These are phyloP conservation scores for Xiphophorus maculatus DNA, from an alignment of 2,113 vertebrate genomes.

Conservation along the genomic window DNA sequence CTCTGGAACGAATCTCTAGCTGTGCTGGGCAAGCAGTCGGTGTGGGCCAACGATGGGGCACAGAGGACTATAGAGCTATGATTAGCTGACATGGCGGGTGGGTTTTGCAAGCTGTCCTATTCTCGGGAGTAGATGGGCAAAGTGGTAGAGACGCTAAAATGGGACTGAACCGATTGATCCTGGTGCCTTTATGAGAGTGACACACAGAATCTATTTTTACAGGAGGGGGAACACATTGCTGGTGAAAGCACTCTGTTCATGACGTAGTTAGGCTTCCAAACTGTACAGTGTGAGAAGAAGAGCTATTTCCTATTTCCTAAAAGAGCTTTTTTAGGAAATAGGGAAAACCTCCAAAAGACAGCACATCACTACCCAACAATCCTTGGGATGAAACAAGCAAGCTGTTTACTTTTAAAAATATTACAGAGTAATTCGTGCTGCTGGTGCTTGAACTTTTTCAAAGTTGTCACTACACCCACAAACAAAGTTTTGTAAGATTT, in stretches of 20 bases:
- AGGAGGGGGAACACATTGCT: constrained; percentile 73
- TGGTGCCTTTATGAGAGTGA: constrained; percentile 73
- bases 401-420: neutral
- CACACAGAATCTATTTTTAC: constrained; percentile 79
- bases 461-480: too few relatives aligned
- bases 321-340: neutral
- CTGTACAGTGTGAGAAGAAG: constrained; percentile 4
- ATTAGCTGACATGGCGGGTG: constrained; percentile 78
- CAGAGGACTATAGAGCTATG: constrained; percentile 66
- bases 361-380: neutral
- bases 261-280: constrained; percentile 71
- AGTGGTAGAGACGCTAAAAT: constrained; percentile 71
- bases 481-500: too few relatives aligned
- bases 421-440: too few relatives aligned
- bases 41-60: constrained; percentile 55
- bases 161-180: constrained; percentile 81
- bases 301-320: neutral
- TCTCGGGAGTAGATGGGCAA: constrained; percentile 64
- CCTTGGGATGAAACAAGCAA: neutral
- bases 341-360: neutral
- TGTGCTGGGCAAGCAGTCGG: constrained; percentile 63
- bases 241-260: constrained; percentile 67
- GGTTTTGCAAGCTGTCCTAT: constrained; percentile 83
- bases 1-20: constrained; percentile 72
- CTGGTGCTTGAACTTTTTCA: too few relatives aligned